Evolutionary conservation across 2,113 vertebrate species (phyloP).

Genomic region (Calyptommatus sinebrachiatus): DNA sequence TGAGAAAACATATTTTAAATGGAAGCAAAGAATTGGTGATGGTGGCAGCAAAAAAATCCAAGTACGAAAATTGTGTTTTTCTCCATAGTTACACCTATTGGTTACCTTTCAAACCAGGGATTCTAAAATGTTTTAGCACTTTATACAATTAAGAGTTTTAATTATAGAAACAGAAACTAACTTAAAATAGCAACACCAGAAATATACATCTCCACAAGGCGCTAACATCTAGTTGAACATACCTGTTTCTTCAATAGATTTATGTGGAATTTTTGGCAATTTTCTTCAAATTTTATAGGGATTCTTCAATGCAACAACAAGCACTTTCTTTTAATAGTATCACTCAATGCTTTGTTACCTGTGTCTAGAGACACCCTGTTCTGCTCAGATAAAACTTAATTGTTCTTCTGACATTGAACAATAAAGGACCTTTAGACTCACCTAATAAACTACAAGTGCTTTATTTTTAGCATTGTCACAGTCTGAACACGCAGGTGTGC

Average conservation of each 20-base stretch:
- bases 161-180: conserved; percentile 32
- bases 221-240: conserved; percentile 50
- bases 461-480: conserved; percentile 47
- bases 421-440: conserved; percentile 47
- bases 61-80: not conserved
- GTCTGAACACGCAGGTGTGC: not conserved
- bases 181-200: conserved; percentile 42
- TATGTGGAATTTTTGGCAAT: conserved; percentile 48
- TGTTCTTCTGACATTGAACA: conserved; percentile 54
- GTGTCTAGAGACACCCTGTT: conserved; percentile 53
- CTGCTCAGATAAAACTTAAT: conserved; percentile 67
- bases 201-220: conserved; percentile 45
- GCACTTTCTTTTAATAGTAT: conserved; percentile 59
- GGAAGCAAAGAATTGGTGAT: not conserved
- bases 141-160: conserved; percentile 10
- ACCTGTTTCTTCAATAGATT: conserved; percentile 51
- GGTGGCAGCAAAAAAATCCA: not conserved
- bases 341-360: conserved; percentile 50
- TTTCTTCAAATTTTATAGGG: conserved; percentile 61
- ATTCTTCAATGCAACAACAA: conserved; percentile 62
- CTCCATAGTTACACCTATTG: not conserved
- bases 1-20: no score
- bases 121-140: not conserved
- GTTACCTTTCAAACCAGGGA: not conserved
- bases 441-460: conserved; percentile 12